phyloP scores from a whole-genome alignment of 2,113 vertebrate species.

The Sinocyclocheilus anshuiensis region DNA sequence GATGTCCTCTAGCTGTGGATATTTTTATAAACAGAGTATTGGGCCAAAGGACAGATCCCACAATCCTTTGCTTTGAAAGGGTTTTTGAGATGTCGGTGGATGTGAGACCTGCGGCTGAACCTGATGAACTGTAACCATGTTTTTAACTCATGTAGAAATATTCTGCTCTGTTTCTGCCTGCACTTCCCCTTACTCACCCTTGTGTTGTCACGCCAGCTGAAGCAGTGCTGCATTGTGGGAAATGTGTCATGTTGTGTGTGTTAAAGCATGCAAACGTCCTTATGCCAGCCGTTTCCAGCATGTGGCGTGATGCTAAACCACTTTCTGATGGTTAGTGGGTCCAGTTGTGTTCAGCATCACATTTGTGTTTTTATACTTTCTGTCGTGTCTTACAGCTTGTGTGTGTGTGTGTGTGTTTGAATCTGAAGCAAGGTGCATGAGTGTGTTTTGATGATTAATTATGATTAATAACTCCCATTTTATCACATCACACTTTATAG shows the following conservation, averaged over 20 bases:
- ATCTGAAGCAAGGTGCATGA: neutral
- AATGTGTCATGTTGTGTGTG: neutral
- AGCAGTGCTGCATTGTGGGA: constrained; percentile 53
- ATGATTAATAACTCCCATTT: neutral
- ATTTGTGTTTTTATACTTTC: constrained; percentile 27
- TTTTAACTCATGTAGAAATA: constrained; percentile 11
- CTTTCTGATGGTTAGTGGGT: neutral
- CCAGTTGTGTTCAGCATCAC: constrained; percentile 3
- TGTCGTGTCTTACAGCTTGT: constrained; percentile 43
- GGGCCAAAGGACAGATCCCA: constrained; percentile 19
- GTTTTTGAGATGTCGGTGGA: constrained; percentile 6
- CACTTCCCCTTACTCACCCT: too few species aligned
- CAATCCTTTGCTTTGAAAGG: constrained; percentile 46
- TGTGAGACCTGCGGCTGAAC: too few species aligned
- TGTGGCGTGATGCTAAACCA: constrained; percentile 20
- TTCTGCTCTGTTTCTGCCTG: neutral
- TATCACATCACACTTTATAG: neutral
- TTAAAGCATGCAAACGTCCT: neutral
- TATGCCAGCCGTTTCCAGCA: neutral
- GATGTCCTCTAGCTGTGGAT: constrained; percentile 37
- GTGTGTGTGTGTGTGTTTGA: constrained; percentile 24
- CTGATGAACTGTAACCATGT: neutral
- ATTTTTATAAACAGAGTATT: constrained; percentile 49
- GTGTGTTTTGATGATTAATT: constrained; percentile 6
- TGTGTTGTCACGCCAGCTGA: constrained; percentile 42